These are phyloP conservation scores for Alosa sapidissima DNA, from an alignment of 2,797 vertebrate genomes.

Conservation along the genomic window DNA sequence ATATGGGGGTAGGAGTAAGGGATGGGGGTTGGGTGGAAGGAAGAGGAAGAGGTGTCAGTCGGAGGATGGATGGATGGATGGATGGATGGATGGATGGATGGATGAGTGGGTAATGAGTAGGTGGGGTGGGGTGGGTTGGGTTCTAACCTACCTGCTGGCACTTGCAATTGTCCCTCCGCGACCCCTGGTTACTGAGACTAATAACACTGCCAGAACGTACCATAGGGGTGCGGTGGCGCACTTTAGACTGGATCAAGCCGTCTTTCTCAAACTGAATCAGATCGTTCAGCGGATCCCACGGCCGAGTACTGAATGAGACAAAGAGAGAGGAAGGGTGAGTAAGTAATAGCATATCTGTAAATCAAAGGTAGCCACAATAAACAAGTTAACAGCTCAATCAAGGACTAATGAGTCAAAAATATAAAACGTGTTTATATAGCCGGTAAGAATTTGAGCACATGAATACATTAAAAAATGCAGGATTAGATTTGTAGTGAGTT, in stretches of 20 bases:
- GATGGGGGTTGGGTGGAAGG: constrained; percentile 48
- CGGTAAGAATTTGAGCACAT: too few relatives aligned
- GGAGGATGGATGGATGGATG: constrained; percentile 50
- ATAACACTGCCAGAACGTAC: constrained; percentile 87
- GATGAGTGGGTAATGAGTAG: neutral
- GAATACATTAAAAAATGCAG: too few relatives aligned
- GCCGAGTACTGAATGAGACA: constrained; percentile 81
- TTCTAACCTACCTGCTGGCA: constrained; percentile 74
- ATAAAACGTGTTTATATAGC: too few relatives aligned
- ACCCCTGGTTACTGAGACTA: constrained; percentile 79
- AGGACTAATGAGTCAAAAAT: neutral
- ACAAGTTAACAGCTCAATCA: neutral
- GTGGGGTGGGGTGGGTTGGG: constrained; percentile 25
- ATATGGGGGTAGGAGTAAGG: neutral
- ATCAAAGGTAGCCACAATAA: neutral
- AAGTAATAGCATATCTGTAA: neutral
- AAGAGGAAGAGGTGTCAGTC: constrained; percentile 50
- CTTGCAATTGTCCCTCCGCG: constrained; percentile 75
- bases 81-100: constrained; percentile 40
- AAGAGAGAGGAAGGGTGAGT: constrained; percentile 5
- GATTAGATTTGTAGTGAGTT: too few relatives aligned
- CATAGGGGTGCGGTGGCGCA: constrained; percentile 97
- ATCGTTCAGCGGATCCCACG: constrained; percentile 98
- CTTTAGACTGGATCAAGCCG: constrained; percentile 95
- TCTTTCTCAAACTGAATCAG: constrained; percentile 98